Evolutionary conservation across 2,888 invertebrate genomes (phyloP), one percentile per base, ranked within the genome.

Genomic region (Acleris emargana): DNA sequence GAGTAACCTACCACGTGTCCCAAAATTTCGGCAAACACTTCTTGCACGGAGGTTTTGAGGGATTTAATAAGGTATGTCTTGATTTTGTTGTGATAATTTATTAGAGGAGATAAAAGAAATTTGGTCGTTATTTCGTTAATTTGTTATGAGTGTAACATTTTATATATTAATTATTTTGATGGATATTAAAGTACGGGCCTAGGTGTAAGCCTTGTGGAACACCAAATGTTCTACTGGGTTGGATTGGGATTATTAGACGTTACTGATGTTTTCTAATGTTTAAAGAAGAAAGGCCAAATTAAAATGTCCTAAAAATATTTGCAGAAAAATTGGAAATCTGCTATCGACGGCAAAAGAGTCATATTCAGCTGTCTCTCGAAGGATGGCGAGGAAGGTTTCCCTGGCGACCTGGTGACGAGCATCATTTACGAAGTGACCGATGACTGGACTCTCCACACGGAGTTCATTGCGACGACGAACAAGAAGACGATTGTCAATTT

Each of bases 321-420:
- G 4, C 69, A 91, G 91, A 94, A 93, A 16, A 88, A 95, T 67
- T 97, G 97, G 97, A 87, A 94, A 20, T 87, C 93, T 13, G 84
- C 88, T 50, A 87, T 95, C 0, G 86, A 93, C 52, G 94, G 93
- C 0, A 91, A 86, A 25, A 94, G 92, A 70, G 94, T 98, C 0
- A 93, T 94, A 0, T 94, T 98, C 87, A 95, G 94, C 67, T 95
- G 97, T 76, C 79, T 94, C 2, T 97, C 97, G 67, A 93, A 94
- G 54, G 97, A 97, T 76, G 94, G 95, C 1, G 97, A 98, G 73
- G 97, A 98, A 83, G 97, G 97, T 5, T 99, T 96, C 87, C 99
- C 99, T 0, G 99, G 99, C 0, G 94, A 95, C 73, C 90, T 98
- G 1, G 87, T 95, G 7, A 95, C 95, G 5, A 95, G 94, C 49